Conservation (phyloP, 1,140 invertebrate genomes). For the Tyrophagus putrescentiae region DNA sequence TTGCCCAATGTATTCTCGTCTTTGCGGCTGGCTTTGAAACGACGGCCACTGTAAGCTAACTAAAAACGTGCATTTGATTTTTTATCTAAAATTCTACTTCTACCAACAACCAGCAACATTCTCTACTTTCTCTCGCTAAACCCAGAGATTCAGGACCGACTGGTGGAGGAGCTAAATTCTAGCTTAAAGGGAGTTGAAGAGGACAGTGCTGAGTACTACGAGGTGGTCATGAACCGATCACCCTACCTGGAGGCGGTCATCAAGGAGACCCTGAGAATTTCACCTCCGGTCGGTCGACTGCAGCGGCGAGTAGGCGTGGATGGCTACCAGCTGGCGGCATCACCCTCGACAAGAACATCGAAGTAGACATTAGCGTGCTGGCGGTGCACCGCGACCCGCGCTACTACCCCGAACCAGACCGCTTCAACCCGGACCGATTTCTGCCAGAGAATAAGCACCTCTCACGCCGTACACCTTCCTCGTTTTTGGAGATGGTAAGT, state of each 20-base stretch:
- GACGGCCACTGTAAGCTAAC: background rate
- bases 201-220: background rate
- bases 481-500: too few relatives aligned
- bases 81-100: too few relatives aligned
- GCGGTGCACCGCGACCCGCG: constrained; percentile 23
- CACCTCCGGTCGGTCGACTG: constrained; percentile 26
- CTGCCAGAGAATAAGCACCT: too few relatives aligned
- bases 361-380: constrained; percentile 22
- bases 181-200: background rate
- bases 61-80: too few relatives aligned
- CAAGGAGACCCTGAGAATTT: constrained; percentile 34
- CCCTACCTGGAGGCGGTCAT: constrained; percentile 33
- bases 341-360: background rate
- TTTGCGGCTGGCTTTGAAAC: background rate
- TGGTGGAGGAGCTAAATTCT: background rate
- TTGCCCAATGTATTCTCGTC: constrained; percentile 33
- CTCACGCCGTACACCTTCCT: background rate
- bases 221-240: background rate
- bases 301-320: background rate
- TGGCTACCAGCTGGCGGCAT: constrained; percentile 3
- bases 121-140: background rate
- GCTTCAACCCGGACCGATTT: background rate
- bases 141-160: background rate
- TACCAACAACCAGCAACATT: too few relatives aligned
- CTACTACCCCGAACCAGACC: constrained; percentile 16